Percentiles rank a stretch among this genome's conserved stretches.
phyloP scores from a whole-genome alignment of 1,140 invertebrate genomes.

The Pissodes strobi region DNA sequence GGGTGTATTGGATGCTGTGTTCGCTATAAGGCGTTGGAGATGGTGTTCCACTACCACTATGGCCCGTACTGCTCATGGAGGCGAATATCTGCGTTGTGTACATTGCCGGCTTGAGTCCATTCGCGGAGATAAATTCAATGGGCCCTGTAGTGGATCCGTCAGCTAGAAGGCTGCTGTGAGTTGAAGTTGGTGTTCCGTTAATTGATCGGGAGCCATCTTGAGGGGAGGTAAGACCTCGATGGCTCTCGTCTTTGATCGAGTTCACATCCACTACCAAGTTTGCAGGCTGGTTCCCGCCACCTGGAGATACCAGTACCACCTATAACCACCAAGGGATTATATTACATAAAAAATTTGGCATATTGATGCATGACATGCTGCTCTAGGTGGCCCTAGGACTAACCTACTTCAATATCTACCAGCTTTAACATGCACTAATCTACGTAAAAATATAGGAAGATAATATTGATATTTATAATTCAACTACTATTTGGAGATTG shows the following conservation, averaged over 20 bases:
- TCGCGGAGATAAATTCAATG: conserved; percentile 62
- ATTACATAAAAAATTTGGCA: conserved; percentile 20
- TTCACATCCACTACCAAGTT: conserved; percentile 60
- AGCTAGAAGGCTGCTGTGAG: conserved; percentile 57
- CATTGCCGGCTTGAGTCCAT: conserved; percentile 59
- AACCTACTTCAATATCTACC: conserved; percentile 39
- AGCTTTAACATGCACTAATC: conserved; percentile 38
- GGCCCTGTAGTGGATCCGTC: conserved; percentile 54
- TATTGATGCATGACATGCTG: conserved; percentile 28
- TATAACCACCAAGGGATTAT: conserved; percentile 47
- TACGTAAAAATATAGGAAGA: too few species aligned
- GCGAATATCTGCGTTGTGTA: conserved; percentile 59
- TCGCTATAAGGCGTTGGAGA: conserved; percentile 63
- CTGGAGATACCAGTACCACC: conserved; percentile 56
- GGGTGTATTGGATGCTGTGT: conserved; percentile 60
- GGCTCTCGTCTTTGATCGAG: conserved; percentile 59
- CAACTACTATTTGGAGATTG: too few species aligned
- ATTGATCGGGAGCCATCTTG: conserved; percentile 59
- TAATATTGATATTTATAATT: too few species aligned
- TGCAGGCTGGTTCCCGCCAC: conserved; percentile 43
- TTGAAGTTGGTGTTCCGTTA: conserved; percentile 59
- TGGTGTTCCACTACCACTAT: conserved; percentile 56
- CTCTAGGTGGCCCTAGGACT: conserved; percentile 44
- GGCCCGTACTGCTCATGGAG: conserved; percentile 50
- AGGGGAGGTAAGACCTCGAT: conserved; percentile 55